Evolutionary conservation across 2,113 vertebrate genomes (phyloP).

Genomic region (Brachypodius melanocephalos): DNA sequence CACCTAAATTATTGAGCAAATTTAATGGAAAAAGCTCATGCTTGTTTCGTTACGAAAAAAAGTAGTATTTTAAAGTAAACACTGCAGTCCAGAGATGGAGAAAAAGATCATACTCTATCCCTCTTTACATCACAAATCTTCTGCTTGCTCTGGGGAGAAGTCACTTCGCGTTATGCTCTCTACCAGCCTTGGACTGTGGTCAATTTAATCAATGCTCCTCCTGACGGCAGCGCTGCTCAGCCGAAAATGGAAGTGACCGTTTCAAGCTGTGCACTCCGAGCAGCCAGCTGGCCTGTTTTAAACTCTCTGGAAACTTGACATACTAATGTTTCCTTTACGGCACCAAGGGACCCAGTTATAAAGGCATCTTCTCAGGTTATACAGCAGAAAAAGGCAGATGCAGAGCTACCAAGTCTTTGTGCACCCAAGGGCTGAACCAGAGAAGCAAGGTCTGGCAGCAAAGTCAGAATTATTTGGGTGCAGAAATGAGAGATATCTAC

Average conservation of each 20-base stretch:
- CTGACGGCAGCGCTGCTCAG: not conserved
- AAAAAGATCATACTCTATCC: not conserved
- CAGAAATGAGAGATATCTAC: not conserved
- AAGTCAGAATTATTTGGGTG: not conserved
- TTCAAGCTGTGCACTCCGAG: conserved; percentile 34
- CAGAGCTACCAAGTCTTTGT: not conserved
- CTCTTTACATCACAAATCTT: not conserved
- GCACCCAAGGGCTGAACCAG: not conserved
- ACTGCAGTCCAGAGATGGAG: not conserved
- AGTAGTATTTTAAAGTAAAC: not conserved
- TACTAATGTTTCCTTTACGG: conserved; percentile 6
- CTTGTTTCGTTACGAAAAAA: conserved; percentile 10
- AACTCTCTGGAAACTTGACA: conserved; percentile 43
- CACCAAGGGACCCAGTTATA: not conserved
- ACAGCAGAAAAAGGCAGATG: not conserved
- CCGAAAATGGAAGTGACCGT: conserved; percentile 29
- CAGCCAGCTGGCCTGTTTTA: conserved; percentile 46
- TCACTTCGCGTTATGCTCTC: not conserved
- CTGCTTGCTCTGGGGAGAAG: not conserved
- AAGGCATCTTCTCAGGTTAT: conserved; percentile 6
- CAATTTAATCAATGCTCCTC: conserved; percentile 53
- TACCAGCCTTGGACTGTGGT: conserved; percentile 15
- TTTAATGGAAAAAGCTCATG: not conserved
- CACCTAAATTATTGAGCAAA: not conserved
- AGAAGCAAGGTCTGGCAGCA: fast-evolving